Base-by-base conservation (phyloP, 2,797 vertebrate genomes). In the Enteromius mattozi region DNA sequence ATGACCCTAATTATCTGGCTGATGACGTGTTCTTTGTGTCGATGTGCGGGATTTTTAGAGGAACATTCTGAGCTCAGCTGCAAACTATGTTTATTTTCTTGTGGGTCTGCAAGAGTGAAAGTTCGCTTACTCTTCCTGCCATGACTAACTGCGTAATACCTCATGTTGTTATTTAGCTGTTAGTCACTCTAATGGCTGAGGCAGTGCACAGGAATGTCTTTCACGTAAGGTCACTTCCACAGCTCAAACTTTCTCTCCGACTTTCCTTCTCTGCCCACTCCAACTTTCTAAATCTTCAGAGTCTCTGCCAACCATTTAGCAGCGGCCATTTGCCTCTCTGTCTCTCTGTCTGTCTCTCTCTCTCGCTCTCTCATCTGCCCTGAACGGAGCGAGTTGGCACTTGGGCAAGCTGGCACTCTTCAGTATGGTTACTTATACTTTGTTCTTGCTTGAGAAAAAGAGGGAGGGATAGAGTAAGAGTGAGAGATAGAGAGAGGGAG, bases 201-300 rank as follows among this genome's bases (percentile, higher is more conserved):
- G 72, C 75, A 77, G 78, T 72, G 82, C 40, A 77, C 49, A 84
- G 87, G 86, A 88, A 89, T 90, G 80, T 87, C 88, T 90, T 88
- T 89, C 88, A 87, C 70, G 71, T 90, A 88, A 88, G 89, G 78
- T 91, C 88, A 90, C 88, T 90, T 89, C 87, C 79, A 85, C 68
- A 85, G 85, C 83, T 70, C n/a, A 89, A 88, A 88, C 85, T 79
- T 87, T 89, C 86, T 83, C 63, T 71, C 70, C 72, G 78, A 80
- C 81, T 86, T 61, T 83, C 70, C 13, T 69, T 61, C 63, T 27
- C 74, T 80, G 71, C 70, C 75, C 59, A 71, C 69, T 65, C 65
- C 74, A 69, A 61, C 54, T 75, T 87, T 79, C 51, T 27, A 21
- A 83, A 75, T 85, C 82, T 66, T 84, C 66, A 83, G 61, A 75